Percentiles rank a stretch among this genome's conserved stretches.
These are phyloP conservation scores for Aproaerema taeniolella DNA, from an alignment of 2,888 invertebrate genomes.

Conservation along the genomic window DNA sequence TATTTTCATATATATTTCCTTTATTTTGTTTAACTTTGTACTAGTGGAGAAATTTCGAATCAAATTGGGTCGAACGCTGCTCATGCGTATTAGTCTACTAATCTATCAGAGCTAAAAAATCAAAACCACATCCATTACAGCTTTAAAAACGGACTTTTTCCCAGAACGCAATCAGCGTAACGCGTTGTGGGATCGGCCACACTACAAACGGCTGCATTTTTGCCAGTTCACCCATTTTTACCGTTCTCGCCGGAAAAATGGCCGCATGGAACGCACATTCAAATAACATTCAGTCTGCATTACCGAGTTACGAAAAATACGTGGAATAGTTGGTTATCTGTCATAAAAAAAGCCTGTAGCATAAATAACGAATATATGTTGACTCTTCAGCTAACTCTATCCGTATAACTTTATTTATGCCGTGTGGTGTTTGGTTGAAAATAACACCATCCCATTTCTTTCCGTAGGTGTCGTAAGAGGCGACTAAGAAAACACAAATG, in stretches of 20 bases:
- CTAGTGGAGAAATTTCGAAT: too few species aligned
- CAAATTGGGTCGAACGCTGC: too few species aligned
- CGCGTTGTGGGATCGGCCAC: conserved; percentile 11
- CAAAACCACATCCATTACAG: conserved; percentile 18
- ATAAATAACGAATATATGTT: too few species aligned
- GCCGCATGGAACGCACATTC: conserved; percentile 52
- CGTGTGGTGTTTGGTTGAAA: too few species aligned
- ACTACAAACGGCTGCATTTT: conserved; percentile 30
- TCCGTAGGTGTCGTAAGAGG: too few species aligned
- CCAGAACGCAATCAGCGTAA: conserved; percentile 21
- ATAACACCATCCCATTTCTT: too few species aligned
- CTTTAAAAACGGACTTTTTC: conserved; percentile 20
- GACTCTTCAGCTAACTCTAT: too few species aligned
- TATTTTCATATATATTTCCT: too few species aligned
- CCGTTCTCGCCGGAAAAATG: conserved; percentile 45
- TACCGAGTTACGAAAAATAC: conserved; percentile 24
- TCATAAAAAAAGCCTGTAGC: neutral
- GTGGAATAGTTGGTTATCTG: conserved; percentile 4
- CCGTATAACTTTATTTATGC: too few species aligned
- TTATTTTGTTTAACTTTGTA: too few species aligned
- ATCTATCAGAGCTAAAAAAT: neutral
- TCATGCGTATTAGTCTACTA: too few species aligned
- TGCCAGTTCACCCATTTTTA: conserved; percentile 39
- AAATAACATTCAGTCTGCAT: conserved; percentile 48
- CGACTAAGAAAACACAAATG: too few species aligned